phyloP scores from a whole-genome alignment of 2,888 invertebrate species.

The Sycophila texana region DNA sequence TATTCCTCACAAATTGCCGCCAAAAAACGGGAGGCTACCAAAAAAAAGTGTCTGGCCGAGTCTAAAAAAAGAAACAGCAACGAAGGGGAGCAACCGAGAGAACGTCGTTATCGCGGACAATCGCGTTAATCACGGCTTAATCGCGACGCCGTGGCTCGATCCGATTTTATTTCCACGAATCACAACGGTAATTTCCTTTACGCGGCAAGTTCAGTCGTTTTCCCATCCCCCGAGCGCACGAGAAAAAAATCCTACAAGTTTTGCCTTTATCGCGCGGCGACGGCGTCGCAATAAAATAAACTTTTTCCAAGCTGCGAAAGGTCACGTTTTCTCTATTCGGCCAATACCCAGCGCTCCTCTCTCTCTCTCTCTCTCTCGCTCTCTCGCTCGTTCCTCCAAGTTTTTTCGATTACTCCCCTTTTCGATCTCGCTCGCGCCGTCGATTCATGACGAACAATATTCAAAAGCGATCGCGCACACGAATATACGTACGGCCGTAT shows the following conservation, averaged over 20 bases:
- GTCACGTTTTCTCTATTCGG: constrained; percentile 42
- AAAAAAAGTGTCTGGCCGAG: too few species aligned
- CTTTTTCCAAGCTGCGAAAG: constrained; percentile 34
- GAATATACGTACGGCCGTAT: constrained; percentile 32
- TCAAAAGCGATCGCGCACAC: constrained; percentile 58
- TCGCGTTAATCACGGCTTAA: too few species aligned
- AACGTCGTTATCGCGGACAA: too few species aligned
- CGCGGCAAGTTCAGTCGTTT: neutral
- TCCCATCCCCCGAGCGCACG: neutral
- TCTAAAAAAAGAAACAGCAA: too few species aligned
- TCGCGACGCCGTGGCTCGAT: neutral
- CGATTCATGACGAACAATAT: constrained; percentile 61
- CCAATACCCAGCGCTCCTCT: neutral
- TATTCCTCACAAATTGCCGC: too few species aligned
- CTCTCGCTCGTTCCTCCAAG: constrained; percentile 1
- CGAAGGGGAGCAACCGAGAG: too few species aligned
- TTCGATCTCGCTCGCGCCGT: constrained; percentile 22
- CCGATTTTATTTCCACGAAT: neutral
- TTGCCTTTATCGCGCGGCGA: neutral
- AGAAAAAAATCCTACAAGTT: neutral
- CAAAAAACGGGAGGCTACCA: too few species aligned
- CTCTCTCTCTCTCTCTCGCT: neutral
- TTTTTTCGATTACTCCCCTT: constrained; percentile 30
- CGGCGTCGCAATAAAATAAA: constrained; percentile 38
- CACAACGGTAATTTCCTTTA: constrained; percentile 3